Evolutionary conservation across 2,888 invertebrate genomes (phyloP).

Genomic region (Xestia rhomboidea): DNA sequence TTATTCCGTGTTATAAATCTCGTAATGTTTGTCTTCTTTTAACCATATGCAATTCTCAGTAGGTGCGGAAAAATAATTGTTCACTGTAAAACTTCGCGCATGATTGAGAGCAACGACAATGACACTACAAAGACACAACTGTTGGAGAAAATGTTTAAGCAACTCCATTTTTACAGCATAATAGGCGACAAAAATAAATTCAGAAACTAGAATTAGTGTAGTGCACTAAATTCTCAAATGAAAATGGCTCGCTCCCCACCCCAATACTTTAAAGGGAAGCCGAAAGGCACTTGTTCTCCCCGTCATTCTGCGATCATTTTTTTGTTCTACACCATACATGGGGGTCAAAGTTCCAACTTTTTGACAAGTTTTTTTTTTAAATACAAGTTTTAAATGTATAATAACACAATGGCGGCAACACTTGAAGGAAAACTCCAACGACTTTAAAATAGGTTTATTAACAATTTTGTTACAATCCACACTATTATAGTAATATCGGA

Average conservation of each 20-base stretch:
- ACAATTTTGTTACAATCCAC: no score
- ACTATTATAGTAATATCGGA: no score
- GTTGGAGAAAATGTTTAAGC: neutral
- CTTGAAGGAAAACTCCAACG: no score
- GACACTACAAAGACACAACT: neutral
- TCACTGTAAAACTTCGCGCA: slow-evolving; percentile 22
- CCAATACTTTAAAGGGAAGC: no score
- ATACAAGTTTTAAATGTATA: no score
- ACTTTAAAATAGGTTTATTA: no score
- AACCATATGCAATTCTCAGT: slow-evolving; percentile 2
- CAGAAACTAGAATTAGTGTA: neutral
- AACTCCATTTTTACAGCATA: neutral
- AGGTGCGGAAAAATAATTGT: slow-evolving; percentile 13
- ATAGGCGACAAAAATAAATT: neutral
- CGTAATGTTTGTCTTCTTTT: slow-evolving; percentile 6
- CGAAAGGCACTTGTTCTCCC: no score
- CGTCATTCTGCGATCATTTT: no score
- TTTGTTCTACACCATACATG: no score
- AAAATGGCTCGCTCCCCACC: neutral
- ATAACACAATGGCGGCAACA: no score
- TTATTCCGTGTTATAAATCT: neutral
- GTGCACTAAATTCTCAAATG: neutral
- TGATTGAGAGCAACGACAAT: neutral
- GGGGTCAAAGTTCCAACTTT: no score
- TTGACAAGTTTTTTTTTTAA: no score